A percentile compares a stretch with the other conserved stretches of the same genome.
These are phyloP conservation scores for Pseudobourletiella spinata DNA, from an alignment of 1,140 invertebrate species.

Conservation along the genomic window DNA sequence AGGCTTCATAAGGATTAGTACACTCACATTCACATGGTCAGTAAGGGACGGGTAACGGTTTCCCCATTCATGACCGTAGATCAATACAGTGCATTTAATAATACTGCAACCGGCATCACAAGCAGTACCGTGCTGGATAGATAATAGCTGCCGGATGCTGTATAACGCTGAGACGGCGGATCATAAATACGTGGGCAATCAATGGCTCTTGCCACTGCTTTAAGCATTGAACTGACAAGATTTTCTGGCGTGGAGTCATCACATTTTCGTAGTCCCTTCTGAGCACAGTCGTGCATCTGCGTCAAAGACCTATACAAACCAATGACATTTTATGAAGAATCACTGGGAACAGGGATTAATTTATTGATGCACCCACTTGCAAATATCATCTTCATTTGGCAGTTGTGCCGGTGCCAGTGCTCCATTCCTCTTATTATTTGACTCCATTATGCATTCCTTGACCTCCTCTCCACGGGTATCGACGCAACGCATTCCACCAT, in stretches of 20 bases:
- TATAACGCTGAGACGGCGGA: not conserved
- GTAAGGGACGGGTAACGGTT: too few relatives aligned
- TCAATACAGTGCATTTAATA: too few relatives aligned
- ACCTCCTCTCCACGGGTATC: constrained; percentile 10
- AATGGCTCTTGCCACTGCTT: constrained; percentile 11
- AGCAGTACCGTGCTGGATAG: too few relatives aligned
- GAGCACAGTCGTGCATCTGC: not conserved
- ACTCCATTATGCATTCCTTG: not conserved
- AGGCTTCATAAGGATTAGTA: too few relatives aligned
- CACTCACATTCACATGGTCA: too few relatives aligned
- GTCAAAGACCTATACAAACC: not conserved
- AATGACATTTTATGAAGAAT: not conserved
- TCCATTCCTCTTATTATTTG: not conserved
- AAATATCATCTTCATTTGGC: constrained; percentile 6
- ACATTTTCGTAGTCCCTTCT: constrained; percentile 12
- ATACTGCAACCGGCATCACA: too few relatives aligned
- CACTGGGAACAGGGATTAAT: not conserved
- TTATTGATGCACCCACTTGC: not conserved
- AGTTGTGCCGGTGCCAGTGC: not conserved
- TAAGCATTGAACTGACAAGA: constrained; percentile 20
- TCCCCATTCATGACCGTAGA: too few relatives aligned
- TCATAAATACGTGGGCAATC: constrained; percentile 8
- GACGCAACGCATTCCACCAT: constrained; percentile 12
- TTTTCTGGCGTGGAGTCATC: constrained; percentile 26
- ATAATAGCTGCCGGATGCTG: too few relatives aligned